Evolutionary conservation across 2,888 invertebrate species (phyloP).

Genomic region (Lampropteryx suffumata): DNA sequence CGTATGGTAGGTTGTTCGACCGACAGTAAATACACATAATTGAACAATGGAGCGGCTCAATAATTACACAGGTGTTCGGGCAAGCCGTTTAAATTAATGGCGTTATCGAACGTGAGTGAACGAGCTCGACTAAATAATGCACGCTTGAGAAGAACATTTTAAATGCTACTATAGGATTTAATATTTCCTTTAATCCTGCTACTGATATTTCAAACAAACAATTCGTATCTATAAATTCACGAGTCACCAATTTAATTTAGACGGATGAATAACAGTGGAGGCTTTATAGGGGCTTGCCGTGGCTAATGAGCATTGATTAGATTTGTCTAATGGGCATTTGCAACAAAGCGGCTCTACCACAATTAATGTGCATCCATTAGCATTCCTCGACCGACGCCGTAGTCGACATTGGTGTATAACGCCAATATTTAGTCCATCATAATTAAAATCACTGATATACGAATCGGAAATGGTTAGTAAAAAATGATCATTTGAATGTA

Average conservation of each 20-base stretch:
- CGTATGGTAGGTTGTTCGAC: conserved; percentile 44
- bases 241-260: conserved; percentile 16
- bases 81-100: conserved; percentile 54
- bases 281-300: conserved; percentile 17
- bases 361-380: conserved; percentile 65
- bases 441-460: conserved; percentile 52
- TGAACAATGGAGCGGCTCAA: conserved; percentile 50
- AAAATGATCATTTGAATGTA: conserved; percentile 50
- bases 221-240: conserved; percentile 6
- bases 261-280: conserved; percentile 12
- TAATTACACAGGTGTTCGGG: conserved; percentile 54
- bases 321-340: conserved; percentile 28
- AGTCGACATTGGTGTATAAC: conserved; percentile 46
- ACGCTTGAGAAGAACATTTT: conserved; percentile 35
- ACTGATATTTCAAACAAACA: conserved; percentile 17
- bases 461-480: conserved; percentile 40
- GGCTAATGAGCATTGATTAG: conserved; percentile 29
- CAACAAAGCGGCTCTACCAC: conserved; percentile 45
- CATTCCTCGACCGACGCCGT: conserved; percentile 58
- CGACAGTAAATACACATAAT: conserved; percentile 58
- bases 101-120: conserved; percentile 48
- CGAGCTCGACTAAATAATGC: conserved; percentile 39
- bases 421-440: conserved; percentile 57
- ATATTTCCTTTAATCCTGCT: too few species aligned
- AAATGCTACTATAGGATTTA: conserved; percentile 30